Evolutionary conservation across 1,140 invertebrate genomes (phyloP).

Genomic region (Vanessa tameamea): DNA sequence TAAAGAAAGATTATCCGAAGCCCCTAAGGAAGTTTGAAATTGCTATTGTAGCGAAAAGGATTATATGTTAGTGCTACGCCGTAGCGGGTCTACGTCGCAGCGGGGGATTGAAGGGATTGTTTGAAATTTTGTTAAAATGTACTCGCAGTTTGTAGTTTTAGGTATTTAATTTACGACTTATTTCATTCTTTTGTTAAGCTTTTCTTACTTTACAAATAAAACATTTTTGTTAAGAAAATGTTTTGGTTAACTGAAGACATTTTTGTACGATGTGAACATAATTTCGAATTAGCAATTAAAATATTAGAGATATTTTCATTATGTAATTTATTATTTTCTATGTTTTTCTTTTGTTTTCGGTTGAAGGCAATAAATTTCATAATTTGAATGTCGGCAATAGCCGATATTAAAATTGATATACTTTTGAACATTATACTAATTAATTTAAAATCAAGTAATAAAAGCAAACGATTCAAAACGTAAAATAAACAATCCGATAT

Average conservation of each 20-base stretch:
- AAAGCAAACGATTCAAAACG: slow-evolving; percentile 59
- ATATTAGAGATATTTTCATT: slow-evolving; percentile 1
- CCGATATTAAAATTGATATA: slow-evolving; percentile 1
- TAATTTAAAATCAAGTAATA: slow-evolving; percentile 30
- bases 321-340: neutral
- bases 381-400: neutral
- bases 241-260: neutral
- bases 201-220: neutral
- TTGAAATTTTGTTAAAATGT: slow-evolving; percentile 51
- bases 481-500: slow-evolving; percentile 75
- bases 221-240: neutral
- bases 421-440: slow-evolving; percentile 13
- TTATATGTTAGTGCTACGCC: slow-evolving; percentile 81
- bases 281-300: neutral
- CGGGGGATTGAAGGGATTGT: slow-evolving; percentile 60
- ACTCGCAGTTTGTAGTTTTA: slow-evolving; percentile 3
- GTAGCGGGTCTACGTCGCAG: slow-evolving; percentile 70
- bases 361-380: too few relatives aligned
- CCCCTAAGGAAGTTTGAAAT: slow-evolving; percentile 82
- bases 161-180: slow-evolving; percentile 1
- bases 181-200: neutral
- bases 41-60: slow-evolving; percentile 82
- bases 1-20: slow-evolving; percentile 82
- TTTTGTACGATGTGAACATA: too few relatives aligned
- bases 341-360: too few relatives aligned